Evolutionary conservation across 2,888 invertebrate genomes (phyloP).

Genomic region (Agrochola litura): DNA sequence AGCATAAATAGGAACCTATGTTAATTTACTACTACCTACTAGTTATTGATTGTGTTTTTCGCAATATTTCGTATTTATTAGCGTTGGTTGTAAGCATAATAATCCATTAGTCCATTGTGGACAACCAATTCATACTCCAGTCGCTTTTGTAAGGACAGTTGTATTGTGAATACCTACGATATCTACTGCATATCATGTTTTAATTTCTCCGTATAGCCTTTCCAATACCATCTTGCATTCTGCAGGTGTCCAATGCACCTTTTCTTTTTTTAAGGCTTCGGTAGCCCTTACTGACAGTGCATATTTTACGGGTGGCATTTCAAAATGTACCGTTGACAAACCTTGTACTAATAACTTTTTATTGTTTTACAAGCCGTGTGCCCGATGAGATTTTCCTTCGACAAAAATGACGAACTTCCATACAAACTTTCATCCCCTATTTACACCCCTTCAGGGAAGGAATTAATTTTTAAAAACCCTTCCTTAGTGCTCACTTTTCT

Average conservation of each 20-base stretch:
- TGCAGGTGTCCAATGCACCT: constrained; percentile 28
- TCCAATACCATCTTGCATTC: constrained; percentile 11
- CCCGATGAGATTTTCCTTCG: too few relatives aligned
- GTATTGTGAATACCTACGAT: neutral
- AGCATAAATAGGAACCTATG: neutral
- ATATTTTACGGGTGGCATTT: constrained; percentile 15
- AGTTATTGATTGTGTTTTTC: too few relatives aligned
- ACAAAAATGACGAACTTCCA: neutral
- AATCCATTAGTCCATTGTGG: neutral
- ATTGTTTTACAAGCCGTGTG: neutral
- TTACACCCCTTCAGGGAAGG: neutral
- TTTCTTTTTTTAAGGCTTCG: constrained; percentile 2
- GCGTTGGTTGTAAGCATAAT: neutral
- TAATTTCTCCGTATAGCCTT: neutral
- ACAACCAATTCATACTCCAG: neutral
- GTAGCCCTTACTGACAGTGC: neutral
- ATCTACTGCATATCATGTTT: neutral
- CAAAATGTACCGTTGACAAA: constrained; percentile 8
- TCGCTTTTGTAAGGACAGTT: neutral
- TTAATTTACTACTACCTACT: neutral
- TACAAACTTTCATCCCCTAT: neutral
- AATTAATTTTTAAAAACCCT: neutral
- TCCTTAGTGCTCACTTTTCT: too few relatives aligned
- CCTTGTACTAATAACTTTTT: neutral
- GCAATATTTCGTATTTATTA: neutral